Evolutionary conservation across 2,888 invertebrate species (phyloP).

Genomic region (Gerris lacustris): DNA sequence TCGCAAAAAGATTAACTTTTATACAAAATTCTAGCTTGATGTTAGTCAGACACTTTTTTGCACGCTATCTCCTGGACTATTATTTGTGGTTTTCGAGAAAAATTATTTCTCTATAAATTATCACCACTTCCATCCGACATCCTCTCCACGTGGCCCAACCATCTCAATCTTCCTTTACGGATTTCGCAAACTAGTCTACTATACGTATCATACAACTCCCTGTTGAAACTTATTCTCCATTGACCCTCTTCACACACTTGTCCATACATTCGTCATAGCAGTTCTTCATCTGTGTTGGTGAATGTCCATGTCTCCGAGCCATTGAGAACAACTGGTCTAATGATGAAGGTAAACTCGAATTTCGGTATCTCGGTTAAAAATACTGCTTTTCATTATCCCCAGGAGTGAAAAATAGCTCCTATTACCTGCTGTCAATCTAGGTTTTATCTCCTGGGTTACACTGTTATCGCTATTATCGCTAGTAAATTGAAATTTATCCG

Average conservation of each 20-base stretch:
- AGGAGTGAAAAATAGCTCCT: background rate
- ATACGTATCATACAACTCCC: conserved; percentile 7
- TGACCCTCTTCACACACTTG: conserved; percentile 9
- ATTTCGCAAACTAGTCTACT: conserved; percentile 9
- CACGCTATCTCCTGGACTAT: too few relatives aligned
- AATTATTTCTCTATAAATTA: too few relatives aligned
- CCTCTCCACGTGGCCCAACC: conserved; percentile 13
- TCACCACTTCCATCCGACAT: background rate
- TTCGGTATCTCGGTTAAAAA: background rate
- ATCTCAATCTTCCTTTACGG: conserved; percentile 8
- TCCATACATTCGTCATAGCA: conserved; percentile 11
- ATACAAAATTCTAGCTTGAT: too few relatives aligned
- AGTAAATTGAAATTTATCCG: background rate
- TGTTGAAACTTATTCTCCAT: conserved; percentile 15
- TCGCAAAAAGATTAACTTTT: too few relatives aligned
- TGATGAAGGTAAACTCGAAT: background rate
- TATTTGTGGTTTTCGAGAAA: too few relatives aligned
- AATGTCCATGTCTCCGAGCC: conserved; percentile 18
- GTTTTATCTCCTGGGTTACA: background rate
- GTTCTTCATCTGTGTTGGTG: conserved; percentile 10
- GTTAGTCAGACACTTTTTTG: too few relatives aligned
- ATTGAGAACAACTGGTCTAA: conserved; percentile 16
- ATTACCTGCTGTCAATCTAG: background rate
- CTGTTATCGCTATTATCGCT: background rate
- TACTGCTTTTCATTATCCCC: background rate